Evolutionary conservation across 2,797 vertebrate genomes (phyloP).

Genomic region (Molossus alvarezi): DNA sequence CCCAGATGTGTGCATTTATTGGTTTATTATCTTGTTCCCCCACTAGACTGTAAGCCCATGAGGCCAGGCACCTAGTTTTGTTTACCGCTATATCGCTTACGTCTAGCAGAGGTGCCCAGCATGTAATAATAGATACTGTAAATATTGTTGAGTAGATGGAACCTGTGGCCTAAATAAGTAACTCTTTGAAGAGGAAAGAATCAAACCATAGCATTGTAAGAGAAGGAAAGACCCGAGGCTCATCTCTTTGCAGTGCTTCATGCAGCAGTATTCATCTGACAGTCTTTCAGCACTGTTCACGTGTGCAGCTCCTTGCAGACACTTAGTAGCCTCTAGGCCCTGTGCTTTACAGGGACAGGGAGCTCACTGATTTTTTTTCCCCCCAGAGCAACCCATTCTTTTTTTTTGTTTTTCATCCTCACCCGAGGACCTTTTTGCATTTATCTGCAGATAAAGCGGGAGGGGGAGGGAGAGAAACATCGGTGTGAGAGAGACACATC

Average conservation of each 20-base stretch:
- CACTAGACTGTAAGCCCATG: not conserved
- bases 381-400: not conserved
- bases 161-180: not conserved
- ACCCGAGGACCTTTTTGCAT: too few relatives aligned
- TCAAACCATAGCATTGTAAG: not conserved
- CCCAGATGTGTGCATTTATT: not conserved
- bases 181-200: constrained; percentile 31
- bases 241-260: not conserved
- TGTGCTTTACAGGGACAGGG: not conserved
- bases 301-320: not conserved
- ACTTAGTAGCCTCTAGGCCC: not conserved
- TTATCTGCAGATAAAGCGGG: too few relatives aligned
- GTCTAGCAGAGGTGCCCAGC: not conserved
- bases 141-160: not conserved
- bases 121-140: not conserved
- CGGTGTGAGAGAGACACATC: too few relatives aligned
- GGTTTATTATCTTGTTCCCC: not conserved
- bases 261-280: not conserved
- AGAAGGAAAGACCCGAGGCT: not conserved
- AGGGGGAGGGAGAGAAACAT: too few relatives aligned
- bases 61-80: not conserved
- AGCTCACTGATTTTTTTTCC: not conserved
- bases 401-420: not conserved
- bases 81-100: not conserved
- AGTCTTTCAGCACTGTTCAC: not conserved